These are phyloP conservation scores for Drosophila barbarae DNA, from an alignment of 2,888 invertebrate species.

Conservation along the genomic window DNA sequence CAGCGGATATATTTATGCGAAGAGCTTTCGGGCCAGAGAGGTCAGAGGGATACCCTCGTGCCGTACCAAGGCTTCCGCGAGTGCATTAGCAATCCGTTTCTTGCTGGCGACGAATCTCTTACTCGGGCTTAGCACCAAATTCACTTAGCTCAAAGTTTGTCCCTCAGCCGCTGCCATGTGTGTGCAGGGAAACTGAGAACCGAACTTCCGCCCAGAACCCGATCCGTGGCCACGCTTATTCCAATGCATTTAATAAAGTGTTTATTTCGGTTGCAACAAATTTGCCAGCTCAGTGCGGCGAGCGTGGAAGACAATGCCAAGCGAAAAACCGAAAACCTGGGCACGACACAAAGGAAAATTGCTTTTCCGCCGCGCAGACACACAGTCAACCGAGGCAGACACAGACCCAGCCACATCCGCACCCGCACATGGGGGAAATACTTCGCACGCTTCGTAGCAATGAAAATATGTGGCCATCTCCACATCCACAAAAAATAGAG, in stretches of 20 bases:
- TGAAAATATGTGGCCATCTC: constrained; percentile 65
- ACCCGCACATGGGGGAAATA: constrained; percentile 51
- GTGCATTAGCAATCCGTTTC: constrained; percentile 43
- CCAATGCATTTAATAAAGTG: constrained; percentile 77
- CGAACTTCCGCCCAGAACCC: not conserved
- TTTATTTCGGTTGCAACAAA: constrained; percentile 74
- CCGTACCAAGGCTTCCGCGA: not conserved
- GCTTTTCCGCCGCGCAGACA: constrained; percentile 68
- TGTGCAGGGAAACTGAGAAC: constrained; percentile 31
- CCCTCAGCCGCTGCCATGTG: constrained; percentile 36
- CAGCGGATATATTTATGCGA: constrained; percentile 40
- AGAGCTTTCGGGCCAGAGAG: constrained; percentile 1
- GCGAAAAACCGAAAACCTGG: constrained; percentile 66
- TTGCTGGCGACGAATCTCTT: constrained; percentile 35
- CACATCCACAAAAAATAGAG: constrained; percentile 4
- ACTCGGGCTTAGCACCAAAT: constrained; percentile 68
- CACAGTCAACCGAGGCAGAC: constrained; percentile 41
- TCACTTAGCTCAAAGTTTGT: constrained; percentile 60
- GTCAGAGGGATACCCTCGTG: constrained; percentile 2
- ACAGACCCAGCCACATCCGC: constrained; percentile 23
- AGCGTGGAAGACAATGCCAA: constrained; percentile 62
- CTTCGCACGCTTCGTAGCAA: constrained; percentile 68
- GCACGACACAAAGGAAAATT: constrained; percentile 75
- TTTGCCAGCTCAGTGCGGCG: constrained; percentile 68
- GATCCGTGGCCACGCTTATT: constrained; percentile 57